A percentile compares a stretch with the other conserved stretches of the same genome.
phyloP scores from a whole-genome alignment of 1,140 invertebrate species.

The Drosophila murphyi region DNA sequence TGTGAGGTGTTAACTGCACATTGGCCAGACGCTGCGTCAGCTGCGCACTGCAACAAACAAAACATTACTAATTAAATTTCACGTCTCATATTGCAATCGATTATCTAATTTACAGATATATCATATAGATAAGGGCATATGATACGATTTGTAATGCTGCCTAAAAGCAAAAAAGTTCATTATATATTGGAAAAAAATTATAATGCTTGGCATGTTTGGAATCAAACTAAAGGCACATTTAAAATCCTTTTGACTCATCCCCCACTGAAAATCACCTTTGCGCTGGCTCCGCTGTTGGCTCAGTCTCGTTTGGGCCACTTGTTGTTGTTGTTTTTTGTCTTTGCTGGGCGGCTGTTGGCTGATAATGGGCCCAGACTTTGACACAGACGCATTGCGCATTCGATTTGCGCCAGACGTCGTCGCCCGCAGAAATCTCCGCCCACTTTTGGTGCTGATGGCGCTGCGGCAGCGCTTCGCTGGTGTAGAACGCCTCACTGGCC shows the following conservation, averaged over 20 bases:
- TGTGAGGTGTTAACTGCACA: conserved; percentile 46
- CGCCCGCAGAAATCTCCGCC: conserved; percentile 85
- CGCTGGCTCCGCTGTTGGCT: conserved; percentile 6
- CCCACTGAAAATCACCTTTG: conserved; percentile 14
- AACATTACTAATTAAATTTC: conserved; percentile 1
- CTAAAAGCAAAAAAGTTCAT: too few relatives aligned
- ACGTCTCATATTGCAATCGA: neutral
- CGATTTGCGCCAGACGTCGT: conserved; percentile 70
- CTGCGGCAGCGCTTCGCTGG: conserved; percentile 89
- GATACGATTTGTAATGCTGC: too few relatives aligned
- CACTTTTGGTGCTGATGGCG: conserved; percentile 88
- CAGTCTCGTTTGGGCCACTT: conserved; percentile 58
- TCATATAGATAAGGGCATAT: too few relatives aligned
- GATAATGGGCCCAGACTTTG: conserved; percentile 72
- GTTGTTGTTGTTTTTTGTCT: neutral
- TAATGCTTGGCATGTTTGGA: too few relatives aligned
- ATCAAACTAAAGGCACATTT: too few relatives aligned
- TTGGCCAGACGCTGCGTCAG: conserved; percentile 41
- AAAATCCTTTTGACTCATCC: neutral
- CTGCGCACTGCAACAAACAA: conserved; percentile 32
- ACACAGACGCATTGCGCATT: conserved; percentile 78
- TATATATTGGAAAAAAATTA: too few relatives aligned
- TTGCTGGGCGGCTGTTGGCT: conserved; percentile 26
- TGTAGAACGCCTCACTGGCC: conserved; percentile 91
- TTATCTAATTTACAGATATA: neutral